Evolutionary conservation across 2,113 vertebrate genomes (phyloP), one percentile per base, ranked within the genome.

Genomic region (Larimichthys polyactis): DNA sequence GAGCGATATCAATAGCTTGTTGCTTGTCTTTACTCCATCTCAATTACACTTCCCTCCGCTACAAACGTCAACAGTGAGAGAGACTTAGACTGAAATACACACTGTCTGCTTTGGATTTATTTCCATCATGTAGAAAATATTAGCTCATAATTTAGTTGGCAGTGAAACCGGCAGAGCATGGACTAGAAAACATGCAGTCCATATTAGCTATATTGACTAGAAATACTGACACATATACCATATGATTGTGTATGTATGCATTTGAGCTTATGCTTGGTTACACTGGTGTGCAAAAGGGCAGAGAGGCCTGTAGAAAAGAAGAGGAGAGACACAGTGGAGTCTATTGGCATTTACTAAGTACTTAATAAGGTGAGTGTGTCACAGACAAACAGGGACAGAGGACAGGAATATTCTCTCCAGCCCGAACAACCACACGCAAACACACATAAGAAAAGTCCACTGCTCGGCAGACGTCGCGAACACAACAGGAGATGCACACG

Each of bases 311-410:
- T 51, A 59, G 54, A 57, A 74, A 82, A 85, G 64, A 46, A 60
- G 67, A 52, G 16, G 32, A 52, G 16, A 81, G 29, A 51, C 43
- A 78, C 75, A 79, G 51, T 20, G 15, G 64, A 80, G 73, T 85
- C 59, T 79, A 84, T 73, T 92, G 87, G 82, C 80, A 84, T 91
- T 91, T 91, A 79, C 78, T 79, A 58, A 85, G 86, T 77, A 70
- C 75, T 83, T 88, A 89, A 89, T 84, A 91, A 87, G 79, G 79
- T 79, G 84, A 90, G 65, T 63, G 81, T 75, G 76, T 84, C 81
- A 65, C 66, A 81, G 77, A 75, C 66, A 82, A 73, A 88, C 69
- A 87, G 52, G n/a, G 52, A 79, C 11, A 78, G 46, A 75, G 72
- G 71, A 73, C 71, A 75, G 24, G 67, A 78, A 84, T 78, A 66